phyloP scores from a whole-genome alignment of 2,113 vertebrate genomes.

The Hypanus sabinus region DNA sequence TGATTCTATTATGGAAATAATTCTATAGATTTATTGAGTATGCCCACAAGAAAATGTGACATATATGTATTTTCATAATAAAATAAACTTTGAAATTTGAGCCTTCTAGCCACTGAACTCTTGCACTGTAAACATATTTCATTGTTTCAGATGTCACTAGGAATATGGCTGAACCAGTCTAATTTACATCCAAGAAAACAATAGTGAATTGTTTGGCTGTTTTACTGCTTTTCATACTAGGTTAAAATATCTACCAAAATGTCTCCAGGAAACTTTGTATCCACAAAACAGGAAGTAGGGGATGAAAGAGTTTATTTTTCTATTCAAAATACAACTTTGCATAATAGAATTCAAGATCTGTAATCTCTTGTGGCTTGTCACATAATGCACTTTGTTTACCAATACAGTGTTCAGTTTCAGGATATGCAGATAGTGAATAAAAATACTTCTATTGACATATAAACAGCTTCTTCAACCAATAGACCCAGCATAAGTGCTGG shows the following conservation, averaged over 20 bases:
- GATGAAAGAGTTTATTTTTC: neutral
- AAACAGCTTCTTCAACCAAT: neutral
- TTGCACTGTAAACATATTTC: neutral
- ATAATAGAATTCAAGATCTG: neutral
- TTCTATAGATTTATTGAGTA: too few relatives aligned
- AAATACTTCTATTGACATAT: neutral
- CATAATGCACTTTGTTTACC: neutral
- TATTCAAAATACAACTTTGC: neutral
- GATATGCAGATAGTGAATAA: neutral
- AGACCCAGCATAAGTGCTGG: neutral
- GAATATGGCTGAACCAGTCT: neutral
- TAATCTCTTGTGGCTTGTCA: neutral
- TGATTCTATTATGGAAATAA: too few relatives aligned
- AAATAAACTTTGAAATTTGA: too few relatives aligned
- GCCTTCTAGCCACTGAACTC: neutral
- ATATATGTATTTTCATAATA: too few relatives aligned
- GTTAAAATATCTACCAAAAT: neutral
- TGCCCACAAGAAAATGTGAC: too few relatives aligned
- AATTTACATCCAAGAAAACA: neutral
- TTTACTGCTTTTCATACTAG: neutral
- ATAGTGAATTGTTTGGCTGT: neutral
- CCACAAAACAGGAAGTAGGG: neutral
- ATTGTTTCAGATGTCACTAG: neutral
- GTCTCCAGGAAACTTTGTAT: neutral
- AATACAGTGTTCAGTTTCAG: neutral